Base-by-base conservation (phyloP, 2,797 vertebrate genomes). In the Neosalanx taihuensis region DNA sequence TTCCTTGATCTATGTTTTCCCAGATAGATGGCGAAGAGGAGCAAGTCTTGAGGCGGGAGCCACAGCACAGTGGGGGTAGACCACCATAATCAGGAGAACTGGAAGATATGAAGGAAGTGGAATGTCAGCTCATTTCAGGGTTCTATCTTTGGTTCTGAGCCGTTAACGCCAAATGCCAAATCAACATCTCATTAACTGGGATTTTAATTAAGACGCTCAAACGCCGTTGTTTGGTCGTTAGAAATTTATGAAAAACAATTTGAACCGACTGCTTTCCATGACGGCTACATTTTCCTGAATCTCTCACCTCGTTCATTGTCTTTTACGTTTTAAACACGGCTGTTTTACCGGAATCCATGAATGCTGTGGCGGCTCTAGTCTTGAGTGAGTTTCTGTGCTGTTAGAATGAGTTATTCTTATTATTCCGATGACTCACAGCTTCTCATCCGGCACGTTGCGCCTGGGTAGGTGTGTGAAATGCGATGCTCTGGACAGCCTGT, bases 1-100 rank as follows among this genome's bases (percentile, higher is more conserved):
- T 79, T 73, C 70, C 76, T 73, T 87, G 82, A 88, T 90, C 79
- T 84, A 73, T 86, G 80, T 83, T 81, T 84, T 81, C 41, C 46
- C 71, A 84, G 80, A 83, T 82, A 74, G 80, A 81, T 77, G 70
- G 73, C 77, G 86, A 60, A 72, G 74, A 58, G 64, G 13, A 67
- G 4, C 56, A 46, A 64, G 70, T 33, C 57, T 69, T 2, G 56
- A 33, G 56, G 6, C 15, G 15, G 10, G 53, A n/a, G 29, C 12
- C 6, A 31, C 70, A 23, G 60, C 13, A 58, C n/a, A 60, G 20
- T 15, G n/a, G 35, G 63, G 17, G 41, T 10, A 35, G 23, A 53
- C 29, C 56, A 68, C 51, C 64, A 64, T 73, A 68, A 62, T 37
- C 58, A 10, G 56, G 37, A 41, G 37, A 13, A 41, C 3, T 41